Base-by-base conservation (phyloP, 2,797 vertebrate genomes). In the Cossypha niveicapilla region DNA sequence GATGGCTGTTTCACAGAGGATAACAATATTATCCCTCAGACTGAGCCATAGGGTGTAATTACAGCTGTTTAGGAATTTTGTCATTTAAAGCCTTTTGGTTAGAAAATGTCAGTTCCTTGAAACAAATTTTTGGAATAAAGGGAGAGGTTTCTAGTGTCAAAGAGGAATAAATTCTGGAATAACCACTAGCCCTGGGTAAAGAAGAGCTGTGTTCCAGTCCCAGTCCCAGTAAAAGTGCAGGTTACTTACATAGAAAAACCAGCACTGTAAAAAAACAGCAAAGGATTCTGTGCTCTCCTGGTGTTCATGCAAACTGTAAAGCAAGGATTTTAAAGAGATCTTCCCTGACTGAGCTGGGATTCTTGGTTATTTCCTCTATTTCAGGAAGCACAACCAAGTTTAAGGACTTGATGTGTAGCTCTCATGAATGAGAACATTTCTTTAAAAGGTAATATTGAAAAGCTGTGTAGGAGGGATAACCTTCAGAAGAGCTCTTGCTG, bases 21-120 rank as follows among this genome's bases (percentile, higher is more conserved):
- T 30, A 84, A 27, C 63, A 83, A 19, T 35, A 48, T 78, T 44
- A 34, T 61, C 25, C 66, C 66, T 86, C 66, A 60, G 28, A 32
- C 58, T 42, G 44, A 93, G 51, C 44, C 3, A 2, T 2, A 41
- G 78, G 61, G 68, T 89, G 25, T 92, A 82, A 73, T 92, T 94
- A 89, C 71, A 95, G 56, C 74, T 92, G 63, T 70, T 86, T 41
- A 88, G 93, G 77, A 96, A 79, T 93, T 93, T 44, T 70, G 71
- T 92, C 71, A 57, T 92, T 92, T 62, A 44, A 95, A 79, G 23
- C 35, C 37, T 79, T 79, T 63, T 60, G 84, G 89, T 78, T 62
- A 87, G 79, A 95, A 96, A 92, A 89, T 63, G 60, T 22, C 54
- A 58, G 2, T 66, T 88, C 77, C 54, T 94, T 75, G 83, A 75